phyloP scores from a whole-genome alignment of 1,140 invertebrate species.

The Drosophila erecta region DNA sequence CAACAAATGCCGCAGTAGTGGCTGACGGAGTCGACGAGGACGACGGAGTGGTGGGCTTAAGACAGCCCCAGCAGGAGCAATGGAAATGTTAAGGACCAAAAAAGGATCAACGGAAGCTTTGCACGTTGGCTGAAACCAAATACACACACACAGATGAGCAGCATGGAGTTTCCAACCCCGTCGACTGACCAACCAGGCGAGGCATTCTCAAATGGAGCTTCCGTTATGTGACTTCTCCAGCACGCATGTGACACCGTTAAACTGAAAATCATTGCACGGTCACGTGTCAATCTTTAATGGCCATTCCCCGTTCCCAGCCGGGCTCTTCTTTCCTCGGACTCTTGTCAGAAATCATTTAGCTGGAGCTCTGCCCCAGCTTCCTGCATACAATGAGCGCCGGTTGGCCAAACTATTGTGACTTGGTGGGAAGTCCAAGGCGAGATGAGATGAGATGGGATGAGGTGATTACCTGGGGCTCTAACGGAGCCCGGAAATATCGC shows the following conservation, averaged over 20 bases:
- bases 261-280: constrained; percentile 84
- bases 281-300: constrained; percentile 83
- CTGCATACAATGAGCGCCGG: constrained; percentile 50
- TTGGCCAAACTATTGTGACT: constrained; percentile 49
- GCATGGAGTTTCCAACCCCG: constrained; percentile 1
- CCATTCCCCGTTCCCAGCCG: background rate
- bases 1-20: constrained; percentile 65
- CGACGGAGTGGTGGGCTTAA: constrained; percentile 6
- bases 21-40: background rate
- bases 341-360: constrained; percentile 71
- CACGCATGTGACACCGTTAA: constrained; percentile 78
- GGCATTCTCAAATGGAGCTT: constrained; percentile 23
- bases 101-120: constrained; percentile 78
- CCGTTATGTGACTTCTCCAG: constrained; percentile 42
- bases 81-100: constrained; percentile 70
- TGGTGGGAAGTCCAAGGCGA: background rate
- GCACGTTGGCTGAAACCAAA: constrained; percentile 75
- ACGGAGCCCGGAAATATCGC: constrained; percentile 18
- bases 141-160: constrained; percentile 32
- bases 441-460: background rate
- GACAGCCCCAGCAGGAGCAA: constrained; percentile 31
- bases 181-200: constrained; percentile 30
- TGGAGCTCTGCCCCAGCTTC: constrained; percentile 28
- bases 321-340: constrained; percentile 4
- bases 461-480: constrained; percentile 36